These are phyloP conservation scores for Tetramorium parvispinum DNA, from an alignment of 1,140 invertebrate species.

Conservation along the genomic window DNA sequence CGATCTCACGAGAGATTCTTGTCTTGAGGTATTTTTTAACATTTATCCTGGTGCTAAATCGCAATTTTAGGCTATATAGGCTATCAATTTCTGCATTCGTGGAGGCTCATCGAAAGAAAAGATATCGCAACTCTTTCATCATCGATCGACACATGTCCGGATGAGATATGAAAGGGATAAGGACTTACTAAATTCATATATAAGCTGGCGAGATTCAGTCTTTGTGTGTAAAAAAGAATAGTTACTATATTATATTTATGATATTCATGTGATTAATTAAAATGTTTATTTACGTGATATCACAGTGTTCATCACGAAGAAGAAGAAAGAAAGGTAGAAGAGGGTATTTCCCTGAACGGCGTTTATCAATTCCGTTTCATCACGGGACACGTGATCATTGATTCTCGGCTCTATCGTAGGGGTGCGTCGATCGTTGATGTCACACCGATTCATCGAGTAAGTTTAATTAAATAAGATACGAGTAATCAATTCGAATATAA, in stretches of 20 bases:
- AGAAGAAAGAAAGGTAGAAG: constrained; percentile 62
- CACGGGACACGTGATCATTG: background rate
- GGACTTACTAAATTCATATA: constrained; percentile 80
- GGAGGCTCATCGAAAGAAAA: background rate
- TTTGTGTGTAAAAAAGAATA: constrained; percentile 76
- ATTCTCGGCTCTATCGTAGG: constrained; percentile 1
- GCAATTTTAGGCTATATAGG: background rate
- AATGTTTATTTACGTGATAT: constrained; percentile 85
- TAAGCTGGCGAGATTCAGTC: constrained; percentile 85
- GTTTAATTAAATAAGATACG: background rate
- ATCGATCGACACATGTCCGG: constrained; percentile 31
- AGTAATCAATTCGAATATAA: constrained; percentile 7
- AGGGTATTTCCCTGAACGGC: constrained; percentile 26
- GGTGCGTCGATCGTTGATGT: constrained; percentile 16
- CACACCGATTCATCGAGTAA: background rate
- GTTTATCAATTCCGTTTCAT: constrained; percentile 13
- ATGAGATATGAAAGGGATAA: constrained; percentile 18
- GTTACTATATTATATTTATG: constrained; percentile 81
- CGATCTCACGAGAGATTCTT: background rate
- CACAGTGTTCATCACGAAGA: constrained; percentile 82
- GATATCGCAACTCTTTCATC: background rate
- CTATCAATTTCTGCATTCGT: background rate
- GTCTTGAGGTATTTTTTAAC: background rate
- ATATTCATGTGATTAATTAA: constrained; percentile 82
- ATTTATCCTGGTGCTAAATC: background rate